Evolutionary conservation across 1,140 invertebrate species (phyloP), one percentile per base, ranked within the genome.

Genomic region (Brachionus rubens): DNA sequence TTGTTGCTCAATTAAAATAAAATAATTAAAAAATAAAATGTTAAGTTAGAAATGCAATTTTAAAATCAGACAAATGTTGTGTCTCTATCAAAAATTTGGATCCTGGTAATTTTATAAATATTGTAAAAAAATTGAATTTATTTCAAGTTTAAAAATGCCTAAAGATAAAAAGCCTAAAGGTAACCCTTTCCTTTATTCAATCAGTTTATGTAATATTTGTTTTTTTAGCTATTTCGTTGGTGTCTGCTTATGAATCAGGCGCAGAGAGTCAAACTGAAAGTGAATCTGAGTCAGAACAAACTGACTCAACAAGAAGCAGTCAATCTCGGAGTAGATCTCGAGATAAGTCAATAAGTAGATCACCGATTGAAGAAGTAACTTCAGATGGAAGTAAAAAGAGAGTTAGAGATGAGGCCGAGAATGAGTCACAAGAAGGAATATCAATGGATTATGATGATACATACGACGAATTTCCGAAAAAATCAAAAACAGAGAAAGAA

Each of bases 181-280:
- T 65, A 62, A 19, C 0, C 1, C 12, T 9, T 9, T 36, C 9
- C 16, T 19, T 62, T 19, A 10, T 16, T 56, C 16, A 5, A 28
- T 14, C n/a, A n/a, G n/a, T n/a, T n/a, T n/a, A n/a, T n/a, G n/a
- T n/a, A n/a, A n/a, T n/a, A n/a, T n/a, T n/a, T n/a, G n/a, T n/a
- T n/a, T n/a, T n/a, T 46, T 7, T 7, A 46, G n/a, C n/a, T 12
- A 33, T 72, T 36, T 50, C 68, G 7, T 30, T 72, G 12, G 68
- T 72, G 19, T 50, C 46, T 41, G 68, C 68, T 24, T 72, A 72
- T 50, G 68, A 72, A 30, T 72, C 68, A 30, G 68, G 68, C 5
- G 68, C 68, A 9, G 68, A 72, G 28, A 47, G n/a, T 21, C 24
- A 70, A 47, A 36, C 16, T 14, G 30, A 62, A 41, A 62, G 14